Conservation (phyloP, 2,888 invertebrate species). For the Habrosyne pyritoides region DNA sequence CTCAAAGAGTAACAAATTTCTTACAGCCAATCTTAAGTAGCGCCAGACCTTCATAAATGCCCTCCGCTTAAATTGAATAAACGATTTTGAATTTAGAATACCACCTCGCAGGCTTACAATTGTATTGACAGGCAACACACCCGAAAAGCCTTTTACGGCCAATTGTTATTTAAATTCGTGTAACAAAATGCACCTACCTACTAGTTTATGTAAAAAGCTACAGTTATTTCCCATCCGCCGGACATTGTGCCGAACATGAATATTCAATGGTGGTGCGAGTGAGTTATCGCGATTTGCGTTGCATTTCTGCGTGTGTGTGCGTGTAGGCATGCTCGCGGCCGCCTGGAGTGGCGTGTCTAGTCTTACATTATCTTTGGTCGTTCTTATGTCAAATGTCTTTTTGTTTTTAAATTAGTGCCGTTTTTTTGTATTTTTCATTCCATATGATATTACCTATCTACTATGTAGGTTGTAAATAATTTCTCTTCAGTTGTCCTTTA, state of each 20-base stretch:
- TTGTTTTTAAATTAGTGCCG: background rate
- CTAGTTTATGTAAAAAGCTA: conserved; percentile 1
- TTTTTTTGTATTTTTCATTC: too few species aligned
- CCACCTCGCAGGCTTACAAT: too few species aligned
- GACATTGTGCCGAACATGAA: conserved; percentile 2
- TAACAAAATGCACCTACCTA: background rate
- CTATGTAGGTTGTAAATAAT: too few species aligned
- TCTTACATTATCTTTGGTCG: background rate
- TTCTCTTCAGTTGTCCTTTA: too few species aligned
- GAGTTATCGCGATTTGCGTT: conserved; percentile 4
- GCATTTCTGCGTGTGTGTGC: background rate
- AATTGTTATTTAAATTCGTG: conserved; percentile 3
- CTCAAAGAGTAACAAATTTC: too few species aligned
- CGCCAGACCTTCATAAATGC: too few species aligned
- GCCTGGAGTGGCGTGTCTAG: background rate
- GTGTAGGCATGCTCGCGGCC: background rate
- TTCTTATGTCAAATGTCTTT: background rate
- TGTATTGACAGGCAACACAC: background rate
- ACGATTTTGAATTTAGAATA: too few species aligned
- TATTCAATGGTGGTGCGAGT: background rate
- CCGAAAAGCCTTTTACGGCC: background rate
- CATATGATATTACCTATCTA: too few species aligned
- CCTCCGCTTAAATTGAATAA: too few species aligned
- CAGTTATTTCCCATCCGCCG: background rate
- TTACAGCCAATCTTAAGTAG: too few species aligned